phyloP scores from a whole-genome alignment of 2,888 invertebrate species.

The Agrypnus murinus region DNA sequence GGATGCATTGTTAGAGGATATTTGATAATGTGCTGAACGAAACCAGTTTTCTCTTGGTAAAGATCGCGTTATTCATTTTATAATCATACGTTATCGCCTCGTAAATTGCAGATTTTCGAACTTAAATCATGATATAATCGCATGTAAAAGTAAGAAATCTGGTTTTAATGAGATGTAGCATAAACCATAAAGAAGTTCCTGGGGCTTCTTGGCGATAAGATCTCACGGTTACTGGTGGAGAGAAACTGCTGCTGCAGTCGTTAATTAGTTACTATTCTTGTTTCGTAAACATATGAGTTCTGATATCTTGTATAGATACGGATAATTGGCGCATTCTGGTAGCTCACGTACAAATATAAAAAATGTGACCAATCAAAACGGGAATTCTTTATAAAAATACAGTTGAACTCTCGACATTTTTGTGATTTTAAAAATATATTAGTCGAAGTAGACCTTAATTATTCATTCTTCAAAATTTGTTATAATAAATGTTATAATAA shows the following conservation, averaged over 20 bases:
- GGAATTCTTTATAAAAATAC: no score
- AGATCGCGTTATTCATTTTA: slow-evolving; percentile 43
- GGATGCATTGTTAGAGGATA: slow-evolving; percentile 10
- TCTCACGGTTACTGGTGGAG: slow-evolving; percentile 42
- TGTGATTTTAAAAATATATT: no score
- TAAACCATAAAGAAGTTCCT: slow-evolving; percentile 52
- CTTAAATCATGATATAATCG: slow-evolving; percentile 51
- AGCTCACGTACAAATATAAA: slow-evolving; percentile 1
- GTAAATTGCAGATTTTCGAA: slow-evolving; percentile 51
- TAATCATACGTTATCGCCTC: slow-evolving; percentile 50
- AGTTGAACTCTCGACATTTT: no score
- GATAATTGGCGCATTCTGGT: slow-evolving; percentile 42
- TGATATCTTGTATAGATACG: slow-evolving; percentile 44
- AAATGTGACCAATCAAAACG: no score
- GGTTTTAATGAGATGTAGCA: slow-evolving; percentile 51
- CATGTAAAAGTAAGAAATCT: slow-evolving; percentile 49
- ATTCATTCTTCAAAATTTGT: no score
- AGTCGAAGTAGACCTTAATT: no score
- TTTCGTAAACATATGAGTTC: slow-evolving; percentile 46
- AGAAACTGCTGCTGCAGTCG: slow-evolving; percentile 44
- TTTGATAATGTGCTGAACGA: slow-evolving; percentile 27
- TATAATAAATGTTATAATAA: no score
- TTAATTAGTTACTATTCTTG: slow-evolving; percentile 53
- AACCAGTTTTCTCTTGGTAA: slow-evolving; percentile 24
- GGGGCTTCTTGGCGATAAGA: slow-evolving; percentile 45